phyloP scores from a whole-genome alignment of 1,140 invertebrate genomes.

The Homarus americanus region DNA sequence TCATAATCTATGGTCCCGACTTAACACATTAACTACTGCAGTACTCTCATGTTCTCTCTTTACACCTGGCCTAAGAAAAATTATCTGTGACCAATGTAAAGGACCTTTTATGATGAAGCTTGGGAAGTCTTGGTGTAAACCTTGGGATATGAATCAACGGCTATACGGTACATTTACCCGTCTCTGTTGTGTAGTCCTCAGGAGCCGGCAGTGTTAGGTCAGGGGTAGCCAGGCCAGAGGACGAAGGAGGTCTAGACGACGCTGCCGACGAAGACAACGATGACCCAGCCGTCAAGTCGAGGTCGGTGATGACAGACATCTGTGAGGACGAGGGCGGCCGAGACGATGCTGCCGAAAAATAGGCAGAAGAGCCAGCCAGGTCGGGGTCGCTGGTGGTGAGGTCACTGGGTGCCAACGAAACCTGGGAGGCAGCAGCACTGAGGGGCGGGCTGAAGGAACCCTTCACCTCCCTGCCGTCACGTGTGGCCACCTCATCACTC shows the following conservation, averaged over 20 bases:
- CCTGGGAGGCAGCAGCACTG: conserved; percentile 68
- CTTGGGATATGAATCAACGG: too few species aligned
- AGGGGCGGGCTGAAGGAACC: conserved; percentile 54
- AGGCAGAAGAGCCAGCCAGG: conserved; percentile 53
- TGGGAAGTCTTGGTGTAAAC: too few species aligned
- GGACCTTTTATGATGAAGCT: too few species aligned
- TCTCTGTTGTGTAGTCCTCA: conserved; percentile 59
- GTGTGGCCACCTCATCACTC: background rate
- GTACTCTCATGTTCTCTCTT: too few species aligned
- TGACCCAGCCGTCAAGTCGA: conserved; percentile 24
- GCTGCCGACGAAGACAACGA: background rate
- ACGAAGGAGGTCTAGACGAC: conserved; percentile 32
- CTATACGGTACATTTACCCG: conserved; percentile 21
- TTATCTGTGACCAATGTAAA: too few species aligned
- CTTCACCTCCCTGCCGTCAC: conserved; percentile 10
- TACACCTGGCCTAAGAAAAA: too few species aligned
- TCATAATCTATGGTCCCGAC: too few species aligned
- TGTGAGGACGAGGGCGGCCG: conserved; percentile 50
- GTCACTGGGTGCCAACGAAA: conserved; percentile 64
- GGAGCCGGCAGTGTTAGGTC: conserved; percentile 54
- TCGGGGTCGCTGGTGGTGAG: conserved; percentile 65
- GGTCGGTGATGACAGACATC: conserved; percentile 34
- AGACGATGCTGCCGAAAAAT: conserved; percentile 47
- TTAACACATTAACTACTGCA: background rate
- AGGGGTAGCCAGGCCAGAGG: conserved; percentile 18